Base-by-base conservation (phyloP, 1,140 invertebrate genomes). In the Nixonia krombeini region DNA sequence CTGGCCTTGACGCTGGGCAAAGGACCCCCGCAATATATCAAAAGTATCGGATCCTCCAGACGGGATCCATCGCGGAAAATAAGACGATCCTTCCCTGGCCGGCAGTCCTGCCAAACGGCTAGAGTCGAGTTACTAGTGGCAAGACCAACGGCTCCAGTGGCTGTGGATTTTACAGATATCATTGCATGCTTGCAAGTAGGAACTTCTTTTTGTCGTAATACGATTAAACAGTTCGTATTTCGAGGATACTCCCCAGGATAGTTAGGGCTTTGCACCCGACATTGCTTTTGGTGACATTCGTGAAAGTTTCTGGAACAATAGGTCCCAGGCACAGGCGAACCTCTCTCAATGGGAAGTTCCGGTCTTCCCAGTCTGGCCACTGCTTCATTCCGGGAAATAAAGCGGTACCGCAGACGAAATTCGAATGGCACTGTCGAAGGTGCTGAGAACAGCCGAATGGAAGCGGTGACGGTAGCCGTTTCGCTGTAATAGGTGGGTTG, bases 171-270 rank as follows among this genome's bases (percentile, higher is more conserved):
- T 8, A 95, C 91, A 1, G 92, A 90, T 66, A 95, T 93, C 92
- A 95, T 94, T 1, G 93, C 93, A 80, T 94, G 93, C 79, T 94
- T 95, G 80, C 93, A 94, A 4, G 91, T 93, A 0, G 93, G 93
- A 17, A 94, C 91, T 64, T 90, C 90, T 76, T 93, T 92, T 79
- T 95, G 93, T 9, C 92, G 86, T 44, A 94, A 82, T 12, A 90
- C 93, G 86, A 93, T 92, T 72, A 92, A 90, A 78, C 93, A 95
- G 6, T 92, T 93, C 2, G 94, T 92, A 78, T 96, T 94, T 33
- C 93, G 87, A 0, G 94, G 94, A 84, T 96, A 96, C 86, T 96
- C 92, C 9, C 94, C 94, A 0, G 94, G 94, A 81, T 95, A 96
- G 83, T 96, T 96, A n/a, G 95, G 94, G 44, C 90, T 91, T 82